phyloP scores from a whole-genome alignment of 1,140 invertebrate species.

The Hyles euphorbiae region DNA sequence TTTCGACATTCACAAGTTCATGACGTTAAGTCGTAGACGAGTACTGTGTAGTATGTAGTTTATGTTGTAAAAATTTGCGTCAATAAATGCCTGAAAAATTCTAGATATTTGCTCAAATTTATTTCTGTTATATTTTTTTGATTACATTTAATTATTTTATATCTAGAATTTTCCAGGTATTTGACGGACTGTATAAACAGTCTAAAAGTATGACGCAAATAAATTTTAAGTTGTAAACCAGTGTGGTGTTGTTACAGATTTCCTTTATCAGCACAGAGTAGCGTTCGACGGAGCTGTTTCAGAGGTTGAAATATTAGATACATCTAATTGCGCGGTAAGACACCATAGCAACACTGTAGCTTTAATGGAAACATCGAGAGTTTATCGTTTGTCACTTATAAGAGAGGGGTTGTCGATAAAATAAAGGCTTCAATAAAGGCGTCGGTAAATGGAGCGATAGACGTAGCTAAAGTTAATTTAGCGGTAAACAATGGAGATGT shows the following conservation, averaged over 20 bases:
- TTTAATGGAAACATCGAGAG: slow-evolving; percentile 4
- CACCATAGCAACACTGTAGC: slow-evolving; percentile 13
- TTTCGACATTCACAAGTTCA: slow-evolving; percentile 1
- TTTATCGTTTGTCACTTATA: slow-evolving; percentile 8
- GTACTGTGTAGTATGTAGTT: no score
- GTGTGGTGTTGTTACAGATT: slow-evolving; percentile 78
- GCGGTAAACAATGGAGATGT: slow-evolving; percentile 65
- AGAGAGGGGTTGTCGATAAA: slow-evolving; percentile 16
- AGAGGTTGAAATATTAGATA: slow-evolving; percentile 89
- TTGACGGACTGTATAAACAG: no score
- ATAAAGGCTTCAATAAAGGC: slow-evolving; percentile 15
- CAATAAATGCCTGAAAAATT: no score
- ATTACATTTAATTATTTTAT: no score
- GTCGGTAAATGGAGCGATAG: slow-evolving; percentile 44
- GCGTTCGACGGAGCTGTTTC: slow-evolving; percentile 86
- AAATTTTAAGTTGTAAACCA: slow-evolving; percentile 4
- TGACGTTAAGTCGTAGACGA: no score
- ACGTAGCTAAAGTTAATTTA: slow-evolving; percentile 54
- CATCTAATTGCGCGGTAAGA: slow-evolving; percentile 87
- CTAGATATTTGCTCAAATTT: no score
- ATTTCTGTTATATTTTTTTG: no score
- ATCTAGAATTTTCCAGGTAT: no score
- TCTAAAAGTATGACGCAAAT: no score
- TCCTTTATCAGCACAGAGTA: slow-evolving; percentile 86
- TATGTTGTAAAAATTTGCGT: no score